These are phyloP conservation scores for Penaeus monodon DNA, from an alignment of 2,888 invertebrate genomes.

Conservation along the genomic window DNA sequence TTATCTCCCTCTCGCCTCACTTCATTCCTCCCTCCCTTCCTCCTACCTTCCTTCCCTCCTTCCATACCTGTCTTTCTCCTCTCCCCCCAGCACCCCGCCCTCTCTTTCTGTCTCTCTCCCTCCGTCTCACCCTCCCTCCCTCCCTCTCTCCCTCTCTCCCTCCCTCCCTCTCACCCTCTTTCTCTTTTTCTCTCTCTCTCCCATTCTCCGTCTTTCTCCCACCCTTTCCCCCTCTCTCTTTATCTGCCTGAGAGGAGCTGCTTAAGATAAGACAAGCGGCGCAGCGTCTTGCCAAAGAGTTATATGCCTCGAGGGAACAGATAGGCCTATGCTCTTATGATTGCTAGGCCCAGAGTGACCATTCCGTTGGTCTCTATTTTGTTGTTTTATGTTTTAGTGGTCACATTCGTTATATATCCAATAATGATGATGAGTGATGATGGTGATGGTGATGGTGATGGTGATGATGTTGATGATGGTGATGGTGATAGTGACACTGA, in stretches of 20 bases:
- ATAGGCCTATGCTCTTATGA: too few species aligned
- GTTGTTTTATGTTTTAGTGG: background rate
- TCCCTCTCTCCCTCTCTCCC: too few species aligned
- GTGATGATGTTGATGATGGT: background rate
- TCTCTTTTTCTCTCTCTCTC: too few species aligned
- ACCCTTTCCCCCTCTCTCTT: background rate
- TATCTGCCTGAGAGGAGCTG: background rate
- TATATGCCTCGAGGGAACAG: background rate
- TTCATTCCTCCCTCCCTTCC: too few species aligned
- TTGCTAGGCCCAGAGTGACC: background rate
- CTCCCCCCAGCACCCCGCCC: too few species aligned
- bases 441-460: background rate
- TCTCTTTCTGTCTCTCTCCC: too few species aligned
- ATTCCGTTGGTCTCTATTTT: background rate
- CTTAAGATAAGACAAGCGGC: background rate
- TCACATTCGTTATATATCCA: background rate
- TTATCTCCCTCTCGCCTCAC: too few species aligned
- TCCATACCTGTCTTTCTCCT: too few species aligned
- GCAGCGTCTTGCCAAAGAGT: background rate
- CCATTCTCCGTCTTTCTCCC: background rate
- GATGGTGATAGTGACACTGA: too few species aligned
- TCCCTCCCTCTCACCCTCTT: too few species aligned
- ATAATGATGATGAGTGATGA: background rate
- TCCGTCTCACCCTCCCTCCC: too few species aligned
- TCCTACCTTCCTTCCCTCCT: too few species aligned